Conservation (phyloP, 2,797 vertebrate genomes). For the Nasua narica region DNA sequence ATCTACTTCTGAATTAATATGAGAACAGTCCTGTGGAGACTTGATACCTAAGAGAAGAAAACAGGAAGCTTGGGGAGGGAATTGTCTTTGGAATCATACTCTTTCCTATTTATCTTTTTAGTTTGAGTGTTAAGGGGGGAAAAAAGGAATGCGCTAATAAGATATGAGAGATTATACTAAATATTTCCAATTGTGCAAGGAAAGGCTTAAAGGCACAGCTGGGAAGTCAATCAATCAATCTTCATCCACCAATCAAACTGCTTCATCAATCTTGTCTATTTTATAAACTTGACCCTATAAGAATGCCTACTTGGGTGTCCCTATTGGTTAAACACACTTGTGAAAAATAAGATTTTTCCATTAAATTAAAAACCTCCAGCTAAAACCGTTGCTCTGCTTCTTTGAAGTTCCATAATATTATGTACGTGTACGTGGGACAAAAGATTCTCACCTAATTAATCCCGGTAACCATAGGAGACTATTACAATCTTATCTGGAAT, state of each 20-base stretch:
- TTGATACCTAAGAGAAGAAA: no score
- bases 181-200: slow-evolving; percentile 25
- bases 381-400: background rate
- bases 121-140: background rate
- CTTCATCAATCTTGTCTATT: slow-evolving; percentile 33
- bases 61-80: background rate
- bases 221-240: no score
- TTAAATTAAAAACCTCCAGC: slow-evolving; percentile 21
- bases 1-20: background rate
- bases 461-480: background rate
- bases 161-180: background rate
- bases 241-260: background rate
- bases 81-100: background rate
- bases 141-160: background rate
- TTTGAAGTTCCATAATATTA: background rate
- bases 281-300: background rate
- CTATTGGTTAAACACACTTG: slow-evolving; percentile 23
- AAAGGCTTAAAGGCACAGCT: slow-evolving; percentile 31
- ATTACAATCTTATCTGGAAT: background rate
- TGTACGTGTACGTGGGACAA: background rate
- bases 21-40: background rate
- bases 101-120: background rate
- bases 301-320: slow-evolving; percentile 26
- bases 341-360: slow-evolving; percentile 32
- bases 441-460: background rate